A percentile compares a stretch with the other conserved stretches of the same genome.
phyloP scores from a whole-genome alignment of 1,140 invertebrate species.

The Drosophila eugracilis region DNA sequence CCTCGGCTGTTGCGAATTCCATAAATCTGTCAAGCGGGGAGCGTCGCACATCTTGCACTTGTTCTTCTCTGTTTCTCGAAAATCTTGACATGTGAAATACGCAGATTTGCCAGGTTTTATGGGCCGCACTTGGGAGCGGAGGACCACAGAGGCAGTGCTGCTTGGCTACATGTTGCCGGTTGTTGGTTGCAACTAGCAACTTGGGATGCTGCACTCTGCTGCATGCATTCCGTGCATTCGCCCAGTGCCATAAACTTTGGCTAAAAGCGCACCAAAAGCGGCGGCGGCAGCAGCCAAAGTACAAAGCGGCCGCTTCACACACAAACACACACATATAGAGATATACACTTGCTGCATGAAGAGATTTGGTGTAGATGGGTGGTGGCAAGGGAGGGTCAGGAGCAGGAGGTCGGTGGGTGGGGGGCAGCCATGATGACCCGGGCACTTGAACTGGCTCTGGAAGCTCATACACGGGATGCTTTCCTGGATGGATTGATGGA shows the following conservation, averaged over 20 bases:
- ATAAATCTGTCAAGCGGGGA: conserved; percentile 79
- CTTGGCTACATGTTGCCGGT: conserved; percentile 20
- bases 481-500: conserved; percentile 76
- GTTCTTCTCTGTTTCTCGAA: conserved; percentile 67
- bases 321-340: not conserved
- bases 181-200: conserved; percentile 20
- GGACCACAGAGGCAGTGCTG: conserved; percentile 42
- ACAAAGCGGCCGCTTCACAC: conserved; percentile 41
- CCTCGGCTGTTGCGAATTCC: conserved; percentile 80
- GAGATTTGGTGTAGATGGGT: conserved; percentile 2
- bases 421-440: conserved; percentile 66
- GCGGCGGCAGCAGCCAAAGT: conserved; percentile 65
- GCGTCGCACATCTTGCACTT: conserved; percentile 71
- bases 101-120: conserved; percentile 81
- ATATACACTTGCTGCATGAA: conserved; percentile 18
- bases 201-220: conserved; percentile 35
- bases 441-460: conserved; percentile 72
- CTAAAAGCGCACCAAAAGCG: conserved; percentile 77
- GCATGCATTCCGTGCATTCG: conserved; percentile 75
- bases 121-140: conserved; percentile 56
- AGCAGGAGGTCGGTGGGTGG: conserved; percentile 27
- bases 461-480: conserved; percentile 43
- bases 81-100: conserved; percentile 82
- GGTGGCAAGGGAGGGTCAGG: not conserved
- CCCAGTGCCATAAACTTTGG: conserved; percentile 80